Evolutionary conservation across 2,113 vertebrate genomes (phyloP), one percentile per base, ranked within the genome.

Genomic region (Microcebus tavaratra): DNA sequence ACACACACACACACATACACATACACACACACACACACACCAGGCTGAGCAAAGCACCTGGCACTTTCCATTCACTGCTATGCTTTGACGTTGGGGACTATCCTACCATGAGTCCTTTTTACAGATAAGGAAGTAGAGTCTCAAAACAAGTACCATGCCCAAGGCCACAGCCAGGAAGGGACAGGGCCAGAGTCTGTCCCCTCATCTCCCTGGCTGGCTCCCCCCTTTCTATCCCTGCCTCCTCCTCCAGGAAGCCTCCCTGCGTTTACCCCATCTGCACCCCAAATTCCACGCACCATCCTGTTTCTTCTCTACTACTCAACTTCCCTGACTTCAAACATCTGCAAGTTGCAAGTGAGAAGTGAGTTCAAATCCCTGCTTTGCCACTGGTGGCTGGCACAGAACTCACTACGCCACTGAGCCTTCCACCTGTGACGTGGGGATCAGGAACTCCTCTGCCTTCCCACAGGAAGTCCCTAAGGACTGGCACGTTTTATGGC

Each of bases 241-340:
- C 73, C 42, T 73, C 79, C 48, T 95, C n/a, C 90, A 15, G n/a
- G 82, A 96, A 96, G 57, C 23, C 83, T 53, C 14, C 73, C 31
- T 14, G 10, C 8, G 27, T 96, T 88, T 84, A 70, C 7, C 42
- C 57, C 23, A 9, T 34, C 36, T 36, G 11, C 8, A 13, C 12
- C 8, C 4, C 7, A 21, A 72, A 72, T 8, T 50, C 75, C 50
- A 23, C 34, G 39, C 36, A 93, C 48, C 76, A 29, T 21, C 59
- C n/a, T 18, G 14, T 36, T 48, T 25, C n/a, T 68, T 79, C 86
- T 82, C 55, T 1, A 27, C 29, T 78, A 27, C 18, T 94, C 15
- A 10, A 67, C 36, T 25, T 65, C 84, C 6, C 5, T 4, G 31
- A 88, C 63, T 29, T 45, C 76, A n/a, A 80, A 90, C 6, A 20